phyloP scores from a whole-genome alignment of 2,888 invertebrate genomes.

The Tinea semifulvella region DNA sequence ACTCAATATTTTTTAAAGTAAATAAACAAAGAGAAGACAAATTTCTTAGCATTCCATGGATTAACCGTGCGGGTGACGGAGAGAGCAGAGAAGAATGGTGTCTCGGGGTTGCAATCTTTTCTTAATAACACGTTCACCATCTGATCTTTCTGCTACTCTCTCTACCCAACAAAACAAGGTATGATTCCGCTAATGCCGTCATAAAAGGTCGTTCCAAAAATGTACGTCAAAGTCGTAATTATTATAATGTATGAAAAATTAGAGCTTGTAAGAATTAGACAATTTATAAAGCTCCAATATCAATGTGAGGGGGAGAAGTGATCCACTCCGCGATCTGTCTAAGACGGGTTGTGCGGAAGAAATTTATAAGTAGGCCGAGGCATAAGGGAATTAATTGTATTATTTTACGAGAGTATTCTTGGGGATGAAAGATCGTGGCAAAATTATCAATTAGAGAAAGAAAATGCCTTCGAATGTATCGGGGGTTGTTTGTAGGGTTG shows the following conservation, averaged over 20 bases:
- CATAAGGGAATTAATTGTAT: slow-evolving; percentile 65
- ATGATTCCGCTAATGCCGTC: no score
- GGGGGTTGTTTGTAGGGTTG: slow-evolving; percentile 21
- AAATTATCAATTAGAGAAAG: slow-evolving; percentile 65
- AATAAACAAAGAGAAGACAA: no score
- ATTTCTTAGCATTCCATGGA: no score
- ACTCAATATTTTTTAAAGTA: no score
- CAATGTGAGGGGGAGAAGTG: slow-evolving; percentile 7
- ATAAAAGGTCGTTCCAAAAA: no score
- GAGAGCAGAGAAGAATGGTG: no score
- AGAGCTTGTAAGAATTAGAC: background rate
- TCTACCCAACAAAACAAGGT: no score
- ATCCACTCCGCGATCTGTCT: slow-evolving; percentile 15
- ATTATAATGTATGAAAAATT: background rate
- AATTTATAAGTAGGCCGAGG: slow-evolving; percentile 50
- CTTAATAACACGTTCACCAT: no score
- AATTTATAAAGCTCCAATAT: slow-evolving; percentile 9
- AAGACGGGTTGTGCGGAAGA: slow-evolving; percentile 39
- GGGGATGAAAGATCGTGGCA: slow-evolving; percentile 54
- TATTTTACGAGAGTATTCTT: slow-evolving; percentile 42
- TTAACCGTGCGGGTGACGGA: no score
- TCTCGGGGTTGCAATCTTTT: no score
- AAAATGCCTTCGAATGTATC: slow-evolving; percentile 30
- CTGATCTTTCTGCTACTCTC: no score
- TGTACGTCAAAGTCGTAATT: no score